Evolutionary conservation across 2,888 invertebrate species (phyloP).

Genomic region (Didymodactylos carnosus): DNA sequence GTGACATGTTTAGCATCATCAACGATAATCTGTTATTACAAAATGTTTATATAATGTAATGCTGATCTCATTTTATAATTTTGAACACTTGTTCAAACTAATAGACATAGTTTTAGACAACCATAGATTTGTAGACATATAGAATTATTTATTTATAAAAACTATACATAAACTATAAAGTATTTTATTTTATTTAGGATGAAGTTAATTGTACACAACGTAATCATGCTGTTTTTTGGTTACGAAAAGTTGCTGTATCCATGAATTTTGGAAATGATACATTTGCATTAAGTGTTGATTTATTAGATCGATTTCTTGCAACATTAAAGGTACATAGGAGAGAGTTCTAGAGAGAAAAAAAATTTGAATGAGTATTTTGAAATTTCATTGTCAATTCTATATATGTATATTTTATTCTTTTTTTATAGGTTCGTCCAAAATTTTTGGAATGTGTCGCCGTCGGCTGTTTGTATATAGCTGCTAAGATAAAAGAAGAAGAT

Average conservation of each 20-base stretch:
- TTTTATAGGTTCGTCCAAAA: slow-evolving; percentile 38
- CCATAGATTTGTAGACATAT: too few species aligned
- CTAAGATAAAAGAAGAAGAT: slow-evolving; percentile 38
- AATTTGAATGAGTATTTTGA: neutral
- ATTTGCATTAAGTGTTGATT: slow-evolving; percentile 23
- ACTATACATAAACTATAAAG: too few species aligned
- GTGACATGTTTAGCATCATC: too few species aligned
- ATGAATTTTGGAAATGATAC: slow-evolving; percentile 28
- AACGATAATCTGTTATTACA: too few species aligned
- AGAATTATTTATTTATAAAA: too few species aligned
- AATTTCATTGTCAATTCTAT: neutral
- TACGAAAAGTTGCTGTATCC: neutral
- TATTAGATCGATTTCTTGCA: slow-evolving; percentile 27
- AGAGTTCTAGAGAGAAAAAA: neutral
- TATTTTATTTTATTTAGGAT: neutral
- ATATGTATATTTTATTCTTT: neutral
- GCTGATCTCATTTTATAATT: too few species aligned
- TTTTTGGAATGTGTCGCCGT: slow-evolving; percentile 70
- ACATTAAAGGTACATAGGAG: slow-evolving; percentile 28
- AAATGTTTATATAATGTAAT: too few species aligned
- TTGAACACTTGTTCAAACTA: too few species aligned
- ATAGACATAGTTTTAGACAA: too few species aligned
- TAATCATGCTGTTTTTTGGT: neutral
- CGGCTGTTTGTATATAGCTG: slow-evolving; percentile 63
- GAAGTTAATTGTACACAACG: neutral